Percentiles rank a stretch among this genome's conserved stretches.
These are phyloP conservation scores for Calameuta pallipes DNA, from an alignment of 2,888 invertebrate genomes.

Conservation along the genomic window DNA sequence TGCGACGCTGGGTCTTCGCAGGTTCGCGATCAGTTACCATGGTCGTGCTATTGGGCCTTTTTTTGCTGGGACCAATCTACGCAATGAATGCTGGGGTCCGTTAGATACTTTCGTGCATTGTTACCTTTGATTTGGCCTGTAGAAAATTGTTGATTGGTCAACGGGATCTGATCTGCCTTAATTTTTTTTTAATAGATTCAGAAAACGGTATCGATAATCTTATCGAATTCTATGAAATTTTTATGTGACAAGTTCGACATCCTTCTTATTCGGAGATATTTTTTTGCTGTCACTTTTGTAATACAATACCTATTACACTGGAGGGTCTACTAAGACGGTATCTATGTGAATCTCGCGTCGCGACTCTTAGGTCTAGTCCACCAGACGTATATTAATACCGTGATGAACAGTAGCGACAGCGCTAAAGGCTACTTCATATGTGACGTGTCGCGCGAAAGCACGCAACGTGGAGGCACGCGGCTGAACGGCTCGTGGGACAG, in stretches of 20 bases:
- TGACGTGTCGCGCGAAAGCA: constrained; percentile 34
- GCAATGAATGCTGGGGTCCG: background rate
- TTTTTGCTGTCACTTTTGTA: background rate
- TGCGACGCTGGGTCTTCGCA: background rate
- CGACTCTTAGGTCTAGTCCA: background rate
- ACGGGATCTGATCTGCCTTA: background rate
- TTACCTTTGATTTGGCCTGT: background rate
- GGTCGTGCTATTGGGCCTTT: background rate
- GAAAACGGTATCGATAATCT: background rate
- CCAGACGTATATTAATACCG: background rate
- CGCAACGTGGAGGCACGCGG: constrained; percentile 53
- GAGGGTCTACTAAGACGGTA: background rate
- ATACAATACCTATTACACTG: background rate
- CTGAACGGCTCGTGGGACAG: constrained; percentile 43
- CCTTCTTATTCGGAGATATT: background rate
- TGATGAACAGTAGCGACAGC: background rate
- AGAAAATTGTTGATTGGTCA: background rate
- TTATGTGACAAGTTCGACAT: background rate
- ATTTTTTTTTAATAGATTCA: background rate
- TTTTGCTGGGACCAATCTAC: background rate
- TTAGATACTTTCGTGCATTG: background rate
- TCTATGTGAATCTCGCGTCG: background rate
- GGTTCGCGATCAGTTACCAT: background rate
- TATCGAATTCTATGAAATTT: background rate
- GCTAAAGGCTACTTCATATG: background rate